These are phyloP conservation scores for Lasiommata megera DNA, from an alignment of 2,888 invertebrate genomes.

Conservation along the genomic window DNA sequence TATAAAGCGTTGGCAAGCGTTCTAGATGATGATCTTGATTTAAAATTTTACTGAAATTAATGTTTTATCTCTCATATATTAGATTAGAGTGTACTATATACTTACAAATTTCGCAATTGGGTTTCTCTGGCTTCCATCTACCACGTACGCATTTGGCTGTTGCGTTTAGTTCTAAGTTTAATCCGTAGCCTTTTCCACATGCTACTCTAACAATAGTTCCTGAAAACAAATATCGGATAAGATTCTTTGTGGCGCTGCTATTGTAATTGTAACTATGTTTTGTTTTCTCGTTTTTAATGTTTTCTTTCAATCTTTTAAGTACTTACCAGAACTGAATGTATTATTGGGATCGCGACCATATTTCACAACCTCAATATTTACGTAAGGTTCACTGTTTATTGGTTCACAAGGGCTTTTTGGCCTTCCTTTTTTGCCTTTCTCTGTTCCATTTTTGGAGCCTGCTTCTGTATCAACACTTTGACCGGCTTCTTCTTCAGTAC, in stretches of 20 bases:
- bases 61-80: background rate
- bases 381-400: conserved; percentile 83
- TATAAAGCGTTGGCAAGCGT: too few relatives aligned
- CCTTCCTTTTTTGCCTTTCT: conserved; percentile 67
- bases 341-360: conserved; percentile 86
- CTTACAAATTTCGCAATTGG: conserved; percentile 90
- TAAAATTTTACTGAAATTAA: background rate
- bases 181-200: conserved; percentile 88
- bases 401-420: conserved; percentile 86
- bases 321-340: conserved; percentile 85
- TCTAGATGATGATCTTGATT: too few relatives aligned
- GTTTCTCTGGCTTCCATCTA: conserved; percentile 91
- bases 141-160: conserved; percentile 92
- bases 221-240: conserved; percentile 36
- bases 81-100: conserved; percentile 33
- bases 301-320: background rate
- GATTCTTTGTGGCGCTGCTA: too few relatives aligned
- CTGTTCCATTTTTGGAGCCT: conserved; percentile 51
- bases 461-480: conserved; percentile 40
- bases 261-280: too few relatives aligned
- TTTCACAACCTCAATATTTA: conserved; percentile 86
- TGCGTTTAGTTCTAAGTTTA: conserved; percentile 87
- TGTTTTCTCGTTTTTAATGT: too few relatives aligned
- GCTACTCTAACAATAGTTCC: conserved; percentile 88
- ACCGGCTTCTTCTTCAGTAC: conserved; percentile 43